A percentile compares a stretch with the other conserved stretches of the same genome.
Conservation (phyloP, 2,888 invertebrate species). For the Rotaria socialis region DNA sequence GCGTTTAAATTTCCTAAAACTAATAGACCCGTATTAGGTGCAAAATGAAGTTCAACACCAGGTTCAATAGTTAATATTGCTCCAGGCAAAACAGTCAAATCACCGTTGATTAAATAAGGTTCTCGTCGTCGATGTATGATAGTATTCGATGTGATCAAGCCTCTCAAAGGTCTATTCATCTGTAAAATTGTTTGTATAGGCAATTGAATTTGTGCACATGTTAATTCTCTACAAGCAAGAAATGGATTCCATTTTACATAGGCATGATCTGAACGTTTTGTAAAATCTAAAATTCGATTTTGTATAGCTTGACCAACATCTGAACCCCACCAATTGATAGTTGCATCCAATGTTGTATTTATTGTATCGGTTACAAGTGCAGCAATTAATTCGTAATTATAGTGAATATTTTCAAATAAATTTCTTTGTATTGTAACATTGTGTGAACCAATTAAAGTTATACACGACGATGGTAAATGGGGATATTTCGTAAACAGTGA, state of each 20-base stretch:
- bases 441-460: constrained; percentile 88
- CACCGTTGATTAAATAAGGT: constrained; percentile 68
- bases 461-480: constrained; percentile 65
- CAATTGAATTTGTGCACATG: constrained; percentile 37
- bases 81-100: constrained; percentile 93
- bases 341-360: constrained; percentile 78
- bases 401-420: constrained; percentile 71
- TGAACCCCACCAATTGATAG: constrained; percentile 94
- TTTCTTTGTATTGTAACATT: constrained; percentile 84
- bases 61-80: constrained; percentile 78
- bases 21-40: constrained; percentile 87
- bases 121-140: constrained; percentile 49
- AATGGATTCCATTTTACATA: constrained; percentile 84
- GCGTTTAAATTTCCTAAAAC: constrained; percentile 85
- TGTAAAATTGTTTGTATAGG: constrained; percentile 33
- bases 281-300: constrained; percentile 86
- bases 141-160: constrained; percentile 66
- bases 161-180: constrained; percentile 50
- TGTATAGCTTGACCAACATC: constrained; percentile 71
- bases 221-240: constrained; percentile 62
- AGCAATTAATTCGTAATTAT: constrained; percentile 79
- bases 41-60: constrained; percentile 85
- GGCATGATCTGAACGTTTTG: constrained; percentile 97
- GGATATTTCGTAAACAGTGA: neutral
- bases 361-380: constrained; percentile 78